Percentiles rank a stretch among this genome's conserved stretches.
phyloP scores from a whole-genome alignment of 2,888 invertebrate species.

The Sipha maydis region DNA sequence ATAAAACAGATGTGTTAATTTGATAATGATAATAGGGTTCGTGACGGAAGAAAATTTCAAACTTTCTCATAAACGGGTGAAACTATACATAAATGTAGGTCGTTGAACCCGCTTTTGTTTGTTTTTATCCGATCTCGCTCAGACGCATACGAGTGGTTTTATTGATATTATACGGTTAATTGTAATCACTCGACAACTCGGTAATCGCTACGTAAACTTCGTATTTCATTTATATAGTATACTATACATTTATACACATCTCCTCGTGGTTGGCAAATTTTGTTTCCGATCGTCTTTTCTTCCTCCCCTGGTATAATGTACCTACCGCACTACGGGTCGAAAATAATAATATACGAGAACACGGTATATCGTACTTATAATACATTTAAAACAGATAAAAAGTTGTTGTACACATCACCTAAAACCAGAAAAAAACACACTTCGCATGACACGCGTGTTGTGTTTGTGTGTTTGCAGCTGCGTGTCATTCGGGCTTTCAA shows the following conservation, averaged over 20 bases:
- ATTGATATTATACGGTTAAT: background rate
- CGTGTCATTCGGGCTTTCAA: slow-evolving; percentile 99
- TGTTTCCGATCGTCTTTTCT: background rate
- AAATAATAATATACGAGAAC: background rate
- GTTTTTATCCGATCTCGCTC: background rate
- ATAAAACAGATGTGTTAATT: background rate
- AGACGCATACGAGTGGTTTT: background rate
- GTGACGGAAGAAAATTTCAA: background rate
- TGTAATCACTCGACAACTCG: background rate
- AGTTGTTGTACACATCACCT: slow-evolving; percentile 43
- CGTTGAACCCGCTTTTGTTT: background rate
- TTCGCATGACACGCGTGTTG: slow-evolving; percentile 67
- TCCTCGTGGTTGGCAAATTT: background rate
- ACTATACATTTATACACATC: background rate
- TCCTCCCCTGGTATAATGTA: background rate
- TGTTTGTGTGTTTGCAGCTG: slow-evolving; percentile 83
- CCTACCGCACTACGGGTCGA: background rate
- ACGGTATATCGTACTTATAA: background rate
- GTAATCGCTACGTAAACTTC: background rate
- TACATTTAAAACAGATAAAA: slow-evolving; percentile 17
- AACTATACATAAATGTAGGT: background rate
- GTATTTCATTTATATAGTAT: no score
- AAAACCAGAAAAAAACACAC: slow-evolving; percentile 63
- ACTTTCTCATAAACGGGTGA: background rate
- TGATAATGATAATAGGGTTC: background rate